Conservation (phyloP, 2,888 invertebrate genomes). For the Stenodema calcarata region DNA sequence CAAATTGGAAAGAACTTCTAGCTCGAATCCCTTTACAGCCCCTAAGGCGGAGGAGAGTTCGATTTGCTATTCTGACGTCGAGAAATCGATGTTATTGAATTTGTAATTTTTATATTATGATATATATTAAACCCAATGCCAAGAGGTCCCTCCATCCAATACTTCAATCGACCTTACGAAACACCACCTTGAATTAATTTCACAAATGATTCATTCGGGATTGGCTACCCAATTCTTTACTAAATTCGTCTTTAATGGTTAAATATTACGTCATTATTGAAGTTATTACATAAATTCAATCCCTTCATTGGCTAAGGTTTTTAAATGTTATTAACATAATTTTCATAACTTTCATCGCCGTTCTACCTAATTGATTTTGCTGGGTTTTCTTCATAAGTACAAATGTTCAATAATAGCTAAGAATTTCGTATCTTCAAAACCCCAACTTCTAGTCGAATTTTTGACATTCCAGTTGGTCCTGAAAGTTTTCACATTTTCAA, state of each 20-base stretch:
- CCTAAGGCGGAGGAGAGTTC: not conserved
- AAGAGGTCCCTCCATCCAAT: not conserved
- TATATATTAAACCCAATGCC: not conserved
- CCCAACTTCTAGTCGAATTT: too few species aligned
- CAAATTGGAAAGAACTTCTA: not conserved
- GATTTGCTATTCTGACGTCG: not conserved
- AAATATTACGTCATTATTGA: not conserved
- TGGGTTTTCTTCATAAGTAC: too few species aligned
- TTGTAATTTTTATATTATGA: not conserved
- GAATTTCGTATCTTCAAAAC: too few species aligned
- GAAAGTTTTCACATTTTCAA: too few species aligned
- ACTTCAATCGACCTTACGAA: not conserved
- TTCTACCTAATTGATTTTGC: too few species aligned
- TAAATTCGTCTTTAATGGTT: not conserved
- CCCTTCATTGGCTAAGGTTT: not conserved
- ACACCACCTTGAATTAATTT: not conserved
- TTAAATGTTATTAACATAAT: not conserved
- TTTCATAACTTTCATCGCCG: too few species aligned
- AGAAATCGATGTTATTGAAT: not conserved
- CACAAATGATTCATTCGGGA: not conserved
- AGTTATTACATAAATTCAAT: not conserved
- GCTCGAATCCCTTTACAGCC: not conserved
- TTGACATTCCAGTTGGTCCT: too few species aligned
- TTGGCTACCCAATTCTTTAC: not conserved
- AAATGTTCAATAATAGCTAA: too few species aligned